Conservation (phyloP, 37 sponge, comb jelly and placozoan species). For the Mnemiopsis leidyi region DNA sequence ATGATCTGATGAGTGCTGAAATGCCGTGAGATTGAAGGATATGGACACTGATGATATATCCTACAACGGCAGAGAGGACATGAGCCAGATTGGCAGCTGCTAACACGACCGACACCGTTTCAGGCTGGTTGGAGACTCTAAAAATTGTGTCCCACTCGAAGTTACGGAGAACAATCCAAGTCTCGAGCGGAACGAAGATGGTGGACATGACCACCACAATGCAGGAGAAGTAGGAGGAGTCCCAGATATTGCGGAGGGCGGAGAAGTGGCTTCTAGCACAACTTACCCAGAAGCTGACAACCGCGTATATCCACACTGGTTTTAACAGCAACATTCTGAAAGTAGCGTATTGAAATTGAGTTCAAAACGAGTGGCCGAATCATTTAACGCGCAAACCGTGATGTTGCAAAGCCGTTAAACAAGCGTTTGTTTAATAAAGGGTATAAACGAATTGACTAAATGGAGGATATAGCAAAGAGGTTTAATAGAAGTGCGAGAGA, state of each 20-base stretch:
- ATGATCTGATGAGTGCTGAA: not conserved
- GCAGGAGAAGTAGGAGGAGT: not conserved
- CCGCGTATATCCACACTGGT: not conserved
- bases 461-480: no score
- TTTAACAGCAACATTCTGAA: not conserved
- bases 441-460: no score
- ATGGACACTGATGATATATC: not conserved
- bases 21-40: not conserved
- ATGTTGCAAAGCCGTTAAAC: no score
- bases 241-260: not conserved
- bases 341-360: no score
- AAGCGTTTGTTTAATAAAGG: no score
- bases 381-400: no score
- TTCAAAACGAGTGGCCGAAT: no score
- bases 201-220: not conserved
- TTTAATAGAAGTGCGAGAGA: no score
- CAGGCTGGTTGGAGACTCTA: not conserved
- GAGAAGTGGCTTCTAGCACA: not conserved
- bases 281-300: not conserved
- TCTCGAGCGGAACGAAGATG: not conserved
- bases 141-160: conserved; percentile 3
- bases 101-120: not conserved
- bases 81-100: not conserved
- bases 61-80: not conserved
- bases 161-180: not conserved